Conservation (phyloP, 2,888 invertebrate genomes). For the Drosophila leonis region DNA sequence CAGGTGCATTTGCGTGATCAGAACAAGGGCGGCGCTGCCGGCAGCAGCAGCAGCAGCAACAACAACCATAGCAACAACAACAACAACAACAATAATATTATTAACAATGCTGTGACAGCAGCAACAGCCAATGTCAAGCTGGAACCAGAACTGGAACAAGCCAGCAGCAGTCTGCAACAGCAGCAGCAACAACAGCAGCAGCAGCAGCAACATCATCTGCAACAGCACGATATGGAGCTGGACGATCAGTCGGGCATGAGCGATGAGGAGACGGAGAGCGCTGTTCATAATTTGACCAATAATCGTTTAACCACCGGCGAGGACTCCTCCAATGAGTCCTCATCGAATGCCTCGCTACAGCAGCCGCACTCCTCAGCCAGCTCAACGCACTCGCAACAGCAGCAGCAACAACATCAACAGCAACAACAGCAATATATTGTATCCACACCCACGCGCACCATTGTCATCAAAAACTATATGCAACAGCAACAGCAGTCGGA, state of each 20-base stretch:
- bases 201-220: conserved; percentile 34
- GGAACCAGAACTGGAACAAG: conserved; percentile 44
- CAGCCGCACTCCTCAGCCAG: conserved; percentile 63
- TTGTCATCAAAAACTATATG: conserved; percentile 84
- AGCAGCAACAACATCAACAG: conserved; percentile 34
- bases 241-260: conserved; percentile 78
- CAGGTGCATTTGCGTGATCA: conserved; percentile 84
- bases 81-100: conserved; percentile 25
- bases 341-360: conserved; percentile 79
- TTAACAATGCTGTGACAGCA: conserved; percentile 20
- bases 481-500: conserved; percentile 70
- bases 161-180: conserved; percentile 40
- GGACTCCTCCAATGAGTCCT: conserved; percentile 83
- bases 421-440: conserved; percentile 65
- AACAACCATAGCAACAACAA: conserved; percentile 17
- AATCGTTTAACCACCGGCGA: conserved; percentile 82
- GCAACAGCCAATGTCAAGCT: conserved; percentile 44
- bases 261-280: conserved; percentile 70
- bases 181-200: conserved; percentile 25
- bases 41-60: conserved; percentile 11
- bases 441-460: conserved; percentile 77
- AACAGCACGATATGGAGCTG: conserved; percentile 60
- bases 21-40: conserved; percentile 45
- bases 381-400: conserved; percentile 56
- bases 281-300: conserved; percentile 72